Evolutionary conservation across 2,888 invertebrate species (phyloP), one percentile per base, ranked within the genome.

Genomic region (Acrobasis suavella): DNA sequence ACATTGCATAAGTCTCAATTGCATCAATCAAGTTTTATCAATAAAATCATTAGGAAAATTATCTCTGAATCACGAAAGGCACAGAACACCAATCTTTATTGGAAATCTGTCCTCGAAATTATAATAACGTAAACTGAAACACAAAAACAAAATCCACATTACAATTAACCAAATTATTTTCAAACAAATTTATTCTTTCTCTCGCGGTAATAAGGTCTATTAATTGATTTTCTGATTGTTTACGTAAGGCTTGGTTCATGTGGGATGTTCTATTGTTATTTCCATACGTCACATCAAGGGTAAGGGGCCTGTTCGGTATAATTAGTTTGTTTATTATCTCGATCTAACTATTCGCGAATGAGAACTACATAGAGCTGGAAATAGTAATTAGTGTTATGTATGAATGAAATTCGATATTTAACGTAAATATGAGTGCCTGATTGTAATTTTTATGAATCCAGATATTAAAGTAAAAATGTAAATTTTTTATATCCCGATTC

Each of bases 241-340:
- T 55, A 16, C 17, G n/a, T 62, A 61, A 55, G 32, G 63, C 59
- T 64, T 56, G 15, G 58, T 65, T 64, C 66, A 69, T 66, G 66
- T 67, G 64, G 69, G 69, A 66, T 71, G 58, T 49, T 69, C 77
- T 74, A 80, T 85, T 83, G 80, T 84, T 76, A 73, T 78, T 76
- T 75, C 72, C 77, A 79, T 82, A 82, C 81, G 83, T 82, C 80
- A 81, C 78, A 82, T 81, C 75, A 80, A 80, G 78, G 80, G 80
- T 72, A 73, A 66, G 72, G 64, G 76, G 80, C 77, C 76, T 81
- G 80, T 81, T 83, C 78, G 77, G 78, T 80, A 83, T 87, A 87
- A 87, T 87, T 87, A 87, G 86, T 82, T 83, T 81, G 82, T 83
- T 78, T 79, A 83, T 81, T 81, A 86, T 86, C 84, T 78, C 69